Percentiles rank a stretch among this genome's conserved stretches.
Evolutionary conservation across 2,113 vertebrate genomes (phyloP).

Genomic region (Neopipo cinnamomea): DNA sequence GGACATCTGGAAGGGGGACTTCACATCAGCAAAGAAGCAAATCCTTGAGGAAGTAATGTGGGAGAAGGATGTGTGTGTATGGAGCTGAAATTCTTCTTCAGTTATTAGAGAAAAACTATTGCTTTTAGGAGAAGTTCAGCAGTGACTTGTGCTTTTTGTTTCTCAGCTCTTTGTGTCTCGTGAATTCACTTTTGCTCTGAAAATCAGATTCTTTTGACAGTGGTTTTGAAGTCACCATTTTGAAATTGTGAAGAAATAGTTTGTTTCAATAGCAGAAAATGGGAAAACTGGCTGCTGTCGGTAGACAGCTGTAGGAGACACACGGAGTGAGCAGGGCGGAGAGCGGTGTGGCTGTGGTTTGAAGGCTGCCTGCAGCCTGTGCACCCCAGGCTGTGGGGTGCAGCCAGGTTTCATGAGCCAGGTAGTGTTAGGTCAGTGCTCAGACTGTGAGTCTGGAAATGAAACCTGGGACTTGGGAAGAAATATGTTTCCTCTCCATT

Average conservation of each 20-base stretch:
- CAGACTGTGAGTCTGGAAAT: background rate
- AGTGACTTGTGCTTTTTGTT: background rate
- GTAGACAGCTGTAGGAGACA: background rate
- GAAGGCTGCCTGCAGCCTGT: background rate
- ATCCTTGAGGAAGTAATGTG: background rate
- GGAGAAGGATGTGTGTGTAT: background rate
- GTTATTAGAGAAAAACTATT: background rate
- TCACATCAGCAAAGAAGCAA: background rate
- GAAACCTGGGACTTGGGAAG: background rate
- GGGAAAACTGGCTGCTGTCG: background rate
- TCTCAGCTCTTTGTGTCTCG: background rate
- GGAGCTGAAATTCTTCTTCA: background rate
- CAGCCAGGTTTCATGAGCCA: background rate
- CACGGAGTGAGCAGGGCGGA: background rate
- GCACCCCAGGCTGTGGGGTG: accelerated
- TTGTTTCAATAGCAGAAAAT: background rate
- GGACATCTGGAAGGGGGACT: background rate
- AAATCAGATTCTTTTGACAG: background rate
- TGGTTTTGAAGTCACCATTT: background rate
- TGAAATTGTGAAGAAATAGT: background rate
- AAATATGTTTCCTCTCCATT: accelerated
- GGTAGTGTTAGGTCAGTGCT: background rate
- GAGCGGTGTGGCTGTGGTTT: background rate
- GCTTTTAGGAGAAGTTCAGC: background rate
- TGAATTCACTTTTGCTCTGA: background rate